Evolutionary conservation across 1,140 invertebrate genomes (phyloP).

Genomic region (Akabosia matsudoensis): DNA sequence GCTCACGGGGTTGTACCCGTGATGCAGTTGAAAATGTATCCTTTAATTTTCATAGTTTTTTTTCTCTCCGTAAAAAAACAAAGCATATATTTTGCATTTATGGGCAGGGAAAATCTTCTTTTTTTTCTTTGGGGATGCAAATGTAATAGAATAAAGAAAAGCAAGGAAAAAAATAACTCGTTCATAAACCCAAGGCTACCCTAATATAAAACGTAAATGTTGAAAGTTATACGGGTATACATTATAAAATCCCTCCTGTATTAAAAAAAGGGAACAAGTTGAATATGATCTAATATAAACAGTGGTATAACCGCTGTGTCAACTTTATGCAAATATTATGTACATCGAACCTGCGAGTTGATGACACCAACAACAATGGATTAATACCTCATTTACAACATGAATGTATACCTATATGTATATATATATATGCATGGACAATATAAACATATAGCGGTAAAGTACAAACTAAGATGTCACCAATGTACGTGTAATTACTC

Average conservation of each 20-base stretch:
- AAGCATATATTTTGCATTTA: no score
- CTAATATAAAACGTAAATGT: no score
- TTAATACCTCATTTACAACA: no score
- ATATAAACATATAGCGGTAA: no score
- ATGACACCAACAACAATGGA: not conserved
- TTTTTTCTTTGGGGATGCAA: constrained; percentile 37
- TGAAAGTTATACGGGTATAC: no score
- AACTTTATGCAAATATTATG: not conserved
- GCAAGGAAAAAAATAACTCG: not conserved
- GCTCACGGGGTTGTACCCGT: not conserved
- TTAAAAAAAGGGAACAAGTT: not conserved
- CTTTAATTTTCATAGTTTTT: not conserved
- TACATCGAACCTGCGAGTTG: constrained; percentile 3
- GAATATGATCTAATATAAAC: not conserved
- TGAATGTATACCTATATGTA: no score
- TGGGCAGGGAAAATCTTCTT: constrained; percentile 29
- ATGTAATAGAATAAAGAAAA: constrained; percentile 25
- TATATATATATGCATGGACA: no score
- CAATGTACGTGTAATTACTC: no score
- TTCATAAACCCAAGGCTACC: no score
- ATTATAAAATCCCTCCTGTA: no score
- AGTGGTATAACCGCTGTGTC: not conserved
- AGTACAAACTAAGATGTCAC: no score
- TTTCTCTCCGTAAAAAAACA: not conserved
- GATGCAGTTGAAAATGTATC: not conserved